phyloP scores from a whole-genome alignment of 2,888 invertebrate species.

The Horisme vitalbata region DNA sequence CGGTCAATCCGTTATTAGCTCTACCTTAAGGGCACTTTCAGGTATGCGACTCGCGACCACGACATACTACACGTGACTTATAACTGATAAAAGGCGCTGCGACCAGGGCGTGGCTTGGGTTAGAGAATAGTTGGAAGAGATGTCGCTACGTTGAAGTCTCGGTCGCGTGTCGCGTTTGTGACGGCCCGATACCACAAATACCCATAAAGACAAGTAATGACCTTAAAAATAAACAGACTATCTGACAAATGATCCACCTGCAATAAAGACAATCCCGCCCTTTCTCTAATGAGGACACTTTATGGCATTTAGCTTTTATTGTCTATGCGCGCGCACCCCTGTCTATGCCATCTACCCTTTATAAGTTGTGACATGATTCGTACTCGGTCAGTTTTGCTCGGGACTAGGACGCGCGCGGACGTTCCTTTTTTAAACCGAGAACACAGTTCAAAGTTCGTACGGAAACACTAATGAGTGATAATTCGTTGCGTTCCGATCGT shows the following conservation, averaged over 20 bases:
- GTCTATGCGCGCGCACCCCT: conserved; percentile 76
- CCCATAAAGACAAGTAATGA: conserved; percentile 70
- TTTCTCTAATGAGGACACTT: conserved; percentile 78
- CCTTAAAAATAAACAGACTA: conserved; percentile 80
- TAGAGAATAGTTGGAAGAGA: too few species aligned
- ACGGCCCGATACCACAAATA: too few species aligned
- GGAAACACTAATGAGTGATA: conserved; percentile 59
- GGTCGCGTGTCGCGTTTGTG: too few species aligned
- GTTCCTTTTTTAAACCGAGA: conserved; percentile 21
- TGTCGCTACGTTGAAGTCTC: too few species aligned
- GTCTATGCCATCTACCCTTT: conserved; percentile 44
- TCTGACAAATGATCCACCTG: conserved; percentile 67
- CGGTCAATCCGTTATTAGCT: conserved; percentile 56
- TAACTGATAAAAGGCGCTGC: too few species aligned
- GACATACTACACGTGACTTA: too few species aligned
- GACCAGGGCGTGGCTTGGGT: too few species aligned
- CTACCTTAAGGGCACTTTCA: too few species aligned
- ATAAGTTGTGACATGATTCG: conserved; percentile 61
- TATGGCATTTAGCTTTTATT: conserved; percentile 76
- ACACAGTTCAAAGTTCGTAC: conserved; percentile 33
- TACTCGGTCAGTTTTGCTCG: conserved; percentile 59
- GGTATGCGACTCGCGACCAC: too few species aligned
- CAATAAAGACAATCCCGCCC: conserved; percentile 76
- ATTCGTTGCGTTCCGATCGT: conserved; percentile 55
- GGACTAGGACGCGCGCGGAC: conserved; percentile 48